phyloP scores from a whole-genome alignment of 2,797 vertebrate species.

The Bothrops alternatus region DNA sequence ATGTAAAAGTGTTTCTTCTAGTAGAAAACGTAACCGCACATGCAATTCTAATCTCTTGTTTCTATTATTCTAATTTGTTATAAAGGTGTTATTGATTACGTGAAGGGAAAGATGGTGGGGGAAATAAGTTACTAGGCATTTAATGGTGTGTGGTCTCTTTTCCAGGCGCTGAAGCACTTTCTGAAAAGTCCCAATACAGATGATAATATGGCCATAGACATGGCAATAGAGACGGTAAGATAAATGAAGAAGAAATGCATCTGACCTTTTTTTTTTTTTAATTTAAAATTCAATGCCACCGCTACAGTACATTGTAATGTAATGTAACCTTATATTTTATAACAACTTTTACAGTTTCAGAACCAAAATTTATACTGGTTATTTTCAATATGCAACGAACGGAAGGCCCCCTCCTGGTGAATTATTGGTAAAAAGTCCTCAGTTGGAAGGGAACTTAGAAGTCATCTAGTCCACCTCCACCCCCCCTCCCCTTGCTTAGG shows the following conservation, averaged over 20 bases:
- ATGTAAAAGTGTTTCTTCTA: too few relatives aligned
- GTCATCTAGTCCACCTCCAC: too few relatives aligned
- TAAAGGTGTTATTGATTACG: not conserved
- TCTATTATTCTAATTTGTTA: not conserved
- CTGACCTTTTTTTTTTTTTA: not conserved
- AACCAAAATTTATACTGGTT: not conserved
- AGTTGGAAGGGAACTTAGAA: not conserved
- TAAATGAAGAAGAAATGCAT: not conserved
- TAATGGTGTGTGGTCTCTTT: constrained; percentile 31
- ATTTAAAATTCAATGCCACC: not conserved
- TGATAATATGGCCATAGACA: constrained; percentile 88
- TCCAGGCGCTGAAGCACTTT: constrained; percentile 93
- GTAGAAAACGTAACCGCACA: not conserved
- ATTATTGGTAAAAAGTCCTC: not conserved
- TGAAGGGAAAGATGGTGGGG: not conserved
- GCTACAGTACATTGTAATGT: not conserved
- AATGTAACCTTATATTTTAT: not conserved
- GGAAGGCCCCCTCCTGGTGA: not conserved
- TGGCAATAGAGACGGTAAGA: constrained; percentile 96
- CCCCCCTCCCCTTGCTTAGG: too few relatives aligned
- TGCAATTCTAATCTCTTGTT: not conserved
- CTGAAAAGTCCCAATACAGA: constrained; percentile 88
- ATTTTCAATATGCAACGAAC: not conserved
- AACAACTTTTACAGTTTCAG: not conserved
- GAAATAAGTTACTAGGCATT: constrained; percentile 4